Percentiles rank a stretch among this genome's conserved stretches.
phyloP scores from a whole-genome alignment of 2,113 vertebrate genomes.

The Anarrhichthys ocellatus region DNA sequence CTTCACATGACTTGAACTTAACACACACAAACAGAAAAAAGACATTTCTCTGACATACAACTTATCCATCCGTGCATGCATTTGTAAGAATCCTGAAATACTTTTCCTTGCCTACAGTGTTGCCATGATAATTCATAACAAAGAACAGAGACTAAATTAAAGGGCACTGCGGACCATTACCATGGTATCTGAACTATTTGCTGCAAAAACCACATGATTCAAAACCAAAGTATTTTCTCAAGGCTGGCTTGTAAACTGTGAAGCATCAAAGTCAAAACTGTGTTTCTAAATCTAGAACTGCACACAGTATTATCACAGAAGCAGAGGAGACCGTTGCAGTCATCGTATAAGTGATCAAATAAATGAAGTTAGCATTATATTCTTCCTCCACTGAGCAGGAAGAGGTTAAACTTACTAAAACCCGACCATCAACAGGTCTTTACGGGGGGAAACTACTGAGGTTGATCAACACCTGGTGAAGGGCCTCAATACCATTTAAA shows the following conservation, averaged over 20 bases:
- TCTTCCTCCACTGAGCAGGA: background rate
- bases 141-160: background rate
- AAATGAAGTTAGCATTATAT: background rate
- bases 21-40: background rate
- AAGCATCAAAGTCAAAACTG: constrained; percentile 19
- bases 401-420: background rate
- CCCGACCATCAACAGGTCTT: background rate
- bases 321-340: background rate
- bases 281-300: constrained; percentile 25
- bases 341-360: too few relatives aligned
- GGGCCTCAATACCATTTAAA: background rate
- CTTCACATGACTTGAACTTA: background rate
- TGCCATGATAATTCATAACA: constrained; percentile 21
- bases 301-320: background rate
- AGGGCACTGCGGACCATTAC: background rate
- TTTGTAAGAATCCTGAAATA: background rate
- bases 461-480: background rate
- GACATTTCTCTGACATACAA: background rate
- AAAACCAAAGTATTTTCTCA: constrained; percentile 38
- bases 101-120: background rate
- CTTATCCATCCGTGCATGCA: background rate
- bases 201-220: constrained; percentile 62
- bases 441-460: background rate
- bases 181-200: constrained; percentile 56
- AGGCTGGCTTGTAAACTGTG: constrained; percentile 23